A percentile compares a stretch with the other conserved stretches of the same genome.
These are phyloP conservation scores for Apamea crenata DNA, from an alignment of 2,888 invertebrate species.

Conservation along the genomic window DNA sequence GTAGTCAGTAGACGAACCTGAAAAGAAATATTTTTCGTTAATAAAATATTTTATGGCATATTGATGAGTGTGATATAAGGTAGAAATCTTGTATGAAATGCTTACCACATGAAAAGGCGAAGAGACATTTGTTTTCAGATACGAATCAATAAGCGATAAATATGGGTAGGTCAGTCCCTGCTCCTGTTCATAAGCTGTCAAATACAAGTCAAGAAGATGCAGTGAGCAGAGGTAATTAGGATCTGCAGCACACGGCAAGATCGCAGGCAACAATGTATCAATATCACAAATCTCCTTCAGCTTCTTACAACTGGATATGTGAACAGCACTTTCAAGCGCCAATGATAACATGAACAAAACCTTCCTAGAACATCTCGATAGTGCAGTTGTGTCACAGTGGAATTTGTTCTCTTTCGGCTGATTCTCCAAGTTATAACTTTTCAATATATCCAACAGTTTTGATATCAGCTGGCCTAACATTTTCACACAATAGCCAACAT, in stretches of 20 bases:
- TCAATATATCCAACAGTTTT: conserved; percentile 76
- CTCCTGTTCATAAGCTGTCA: conserved; percentile 87
- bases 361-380: conserved; percentile 82
- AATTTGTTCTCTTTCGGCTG: conserved; percentile 76
- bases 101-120: conserved; percentile 93
- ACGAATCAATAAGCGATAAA: conserved; percentile 87
- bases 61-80: background rate
- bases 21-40: conserved; percentile 66
- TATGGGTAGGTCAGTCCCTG: conserved; percentile 83
- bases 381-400: conserved; percentile 77
- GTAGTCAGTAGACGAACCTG: conserved; percentile 93
- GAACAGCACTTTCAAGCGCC: conserved; percentile 91
- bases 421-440: conserved; percentile 79
- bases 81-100: conserved; percentile 47
- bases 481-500: conserved; percentile 78
- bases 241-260: conserved; percentile 86
- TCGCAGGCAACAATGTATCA: conserved; percentile 81
- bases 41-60: background rate
- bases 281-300: conserved; percentile 86
- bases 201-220: conserved; percentile 89
- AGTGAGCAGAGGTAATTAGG: conserved; percentile 87
- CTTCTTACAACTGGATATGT: conserved; percentile 87
- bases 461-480: conserved; percentile 80
- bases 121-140: conserved; percentile 91
- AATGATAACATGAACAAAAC: conserved; percentile 90